Conservation (phyloP, 2,113 vertebrate genomes). For the Embiotoca jacksoni region DNA sequence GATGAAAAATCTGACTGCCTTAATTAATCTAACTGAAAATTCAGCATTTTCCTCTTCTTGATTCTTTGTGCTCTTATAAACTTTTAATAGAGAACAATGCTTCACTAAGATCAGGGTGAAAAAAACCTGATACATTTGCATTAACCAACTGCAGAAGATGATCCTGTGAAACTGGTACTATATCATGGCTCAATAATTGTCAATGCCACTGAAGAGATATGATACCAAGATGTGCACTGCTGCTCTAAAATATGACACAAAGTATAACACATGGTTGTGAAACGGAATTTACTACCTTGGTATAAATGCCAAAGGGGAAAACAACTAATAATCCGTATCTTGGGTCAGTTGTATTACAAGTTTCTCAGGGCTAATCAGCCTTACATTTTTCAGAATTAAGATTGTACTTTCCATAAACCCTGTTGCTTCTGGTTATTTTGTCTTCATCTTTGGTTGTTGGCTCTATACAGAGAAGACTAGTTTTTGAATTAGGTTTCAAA, state of each 20-base stretch:
- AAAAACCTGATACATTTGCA: not conserved
- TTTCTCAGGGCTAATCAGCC: not conserved
- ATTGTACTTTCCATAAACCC: not conserved
- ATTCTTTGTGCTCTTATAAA: constrained; percentile 23
- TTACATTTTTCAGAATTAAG: not conserved
- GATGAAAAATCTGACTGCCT: constrained; percentile 5
- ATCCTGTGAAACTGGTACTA: not conserved
- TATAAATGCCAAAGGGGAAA: not conserved
- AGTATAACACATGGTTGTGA: not conserved
- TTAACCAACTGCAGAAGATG: constrained; percentile 4
- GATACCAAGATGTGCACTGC: not conserved
- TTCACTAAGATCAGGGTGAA: not conserved
- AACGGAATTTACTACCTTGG: not conserved
- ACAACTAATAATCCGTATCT: constrained; percentile 17
- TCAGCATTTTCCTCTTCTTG: constrained; percentile 19
- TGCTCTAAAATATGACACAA: constrained; percentile 3
- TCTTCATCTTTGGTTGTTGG: not conserved
- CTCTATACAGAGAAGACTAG: not conserved
- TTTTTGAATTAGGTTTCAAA: constrained; percentile 4
- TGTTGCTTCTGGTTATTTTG: not conserved
- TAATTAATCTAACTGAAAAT: not conserved
- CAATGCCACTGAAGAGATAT: not conserved
- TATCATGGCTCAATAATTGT: constrained; percentile 1
- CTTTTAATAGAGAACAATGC: constrained; percentile 23
- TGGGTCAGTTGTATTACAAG: not conserved